Evolutionary conservation across 2,797 vertebrate species (phyloP).

Genomic region (Fistularia tabacaria): DNA sequence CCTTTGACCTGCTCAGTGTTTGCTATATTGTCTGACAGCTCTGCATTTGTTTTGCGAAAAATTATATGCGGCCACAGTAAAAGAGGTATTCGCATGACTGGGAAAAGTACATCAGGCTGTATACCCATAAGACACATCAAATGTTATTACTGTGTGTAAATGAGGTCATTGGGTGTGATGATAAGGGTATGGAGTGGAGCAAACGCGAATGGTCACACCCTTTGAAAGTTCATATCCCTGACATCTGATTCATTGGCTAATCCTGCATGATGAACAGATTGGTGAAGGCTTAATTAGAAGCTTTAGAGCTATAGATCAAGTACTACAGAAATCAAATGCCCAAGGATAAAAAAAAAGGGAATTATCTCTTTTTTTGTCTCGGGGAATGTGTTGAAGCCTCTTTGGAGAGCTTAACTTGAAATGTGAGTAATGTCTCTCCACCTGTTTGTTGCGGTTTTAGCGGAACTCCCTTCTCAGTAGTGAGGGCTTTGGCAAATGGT

Average conservation of each 20-base stretch:
- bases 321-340: not conserved
- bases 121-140: too few species aligned
- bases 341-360: not conserved
- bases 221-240: constrained; percentile 12
- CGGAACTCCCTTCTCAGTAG: not conserved
- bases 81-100: too few species aligned
- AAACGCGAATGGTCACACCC: not conserved
- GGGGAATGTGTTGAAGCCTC: constrained; percentile 9
- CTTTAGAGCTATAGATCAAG: not conserved
- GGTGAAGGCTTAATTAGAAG: constrained; percentile 12
- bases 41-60: too few species aligned
- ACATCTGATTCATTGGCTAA: constrained; percentile 25
- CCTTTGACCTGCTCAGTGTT: not conserved
- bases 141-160: too few species aligned
- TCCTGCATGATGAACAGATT: constrained; percentile 20
- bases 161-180: too few species aligned
- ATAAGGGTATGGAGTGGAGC: too few species aligned
- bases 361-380: not conserved
- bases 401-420: constrained; percentile 1
- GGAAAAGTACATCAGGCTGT: too few species aligned
- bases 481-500: constrained; percentile 45
- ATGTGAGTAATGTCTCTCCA: constrained; percentile 6
- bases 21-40: too few species aligned
- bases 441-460: constrained; percentile 9
- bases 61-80: too few species aligned